Base-by-base conservation (phyloP, 1,140 invertebrate species). In the Heliconius hermathena region DNA sequence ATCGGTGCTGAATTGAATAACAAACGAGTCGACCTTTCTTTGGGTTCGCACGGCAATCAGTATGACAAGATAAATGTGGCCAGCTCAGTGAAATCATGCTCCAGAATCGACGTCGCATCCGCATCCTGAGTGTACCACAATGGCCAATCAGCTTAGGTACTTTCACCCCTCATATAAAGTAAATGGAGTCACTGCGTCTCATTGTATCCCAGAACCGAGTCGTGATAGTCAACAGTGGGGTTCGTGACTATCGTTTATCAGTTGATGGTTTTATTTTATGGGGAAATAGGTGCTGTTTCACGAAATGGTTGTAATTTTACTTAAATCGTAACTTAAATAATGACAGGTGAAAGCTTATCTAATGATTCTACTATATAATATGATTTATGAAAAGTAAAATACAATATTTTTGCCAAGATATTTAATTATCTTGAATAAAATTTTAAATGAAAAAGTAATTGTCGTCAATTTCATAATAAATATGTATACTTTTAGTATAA, bases 181-280 rank as follows among this genome's bases (percentile, higher is more conserved):
- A 92, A 91, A 93, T 88, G 86, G 85, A 90, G 88, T 90, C 88
- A 92, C 86, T 88, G 87, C 85, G 82, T 81, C 84, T 86, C 88
- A 91, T 94, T 93, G 90, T 94, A 91, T 85, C 83, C 83, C 78
- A 85, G 86, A 88, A 85, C 79, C 52, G 77, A 89, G 84, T 93
- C 91, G 92, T 94, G 92, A 93, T 92, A 88, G 86, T 88, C 87
- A 89, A 88, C 83, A 89, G 85, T 84, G 83, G 89, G 90, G 85
- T 85, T 94, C 92, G 91, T 93, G 92, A 94, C 90, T 87, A 82
- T 88, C 82, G 83, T 89, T 89, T 90, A 88, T 92, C 88, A 85
- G 88, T 84, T 82, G 85, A 86, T 88, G 88, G 87, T 90, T 83
- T 93, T 89, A 89, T 89, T 87, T 87, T 84, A 87, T 90, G 90